Conservation (phyloP, 2,888 invertebrate genomes). For the Oxystoma pomonae region DNA sequence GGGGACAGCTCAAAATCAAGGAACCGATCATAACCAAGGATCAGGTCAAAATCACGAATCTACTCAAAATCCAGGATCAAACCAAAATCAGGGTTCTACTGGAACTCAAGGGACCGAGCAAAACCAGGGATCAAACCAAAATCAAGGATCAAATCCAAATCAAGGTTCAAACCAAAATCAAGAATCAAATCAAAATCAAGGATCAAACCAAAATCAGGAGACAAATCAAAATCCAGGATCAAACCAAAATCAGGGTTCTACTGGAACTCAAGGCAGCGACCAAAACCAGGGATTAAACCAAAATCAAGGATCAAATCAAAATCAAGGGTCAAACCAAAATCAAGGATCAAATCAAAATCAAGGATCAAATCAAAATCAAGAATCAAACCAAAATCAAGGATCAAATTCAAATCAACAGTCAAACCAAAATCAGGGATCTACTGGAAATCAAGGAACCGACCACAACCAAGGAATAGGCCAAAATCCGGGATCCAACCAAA, state of each 20-base stretch:
- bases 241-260: too few species aligned
- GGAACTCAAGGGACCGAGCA: conserved; percentile 6
- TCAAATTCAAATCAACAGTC: conserved; percentile 4
- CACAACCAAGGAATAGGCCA: too few species aligned
- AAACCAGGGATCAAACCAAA: conserved; percentile 21
- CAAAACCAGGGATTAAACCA: conserved; percentile 8
- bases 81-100: not conserved
- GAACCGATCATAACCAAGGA: conserved; percentile 9
- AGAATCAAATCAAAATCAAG: too few species aligned
- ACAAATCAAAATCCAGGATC: too few species aligned
- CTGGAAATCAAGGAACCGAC: conserved; percentile 34
- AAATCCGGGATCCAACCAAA: conserved; percentile 20
- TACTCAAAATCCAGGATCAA: conserved; percentile 7
- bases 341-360: conserved; percentile 17
- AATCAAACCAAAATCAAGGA: not conserved
- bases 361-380: conserved; percentile 10
- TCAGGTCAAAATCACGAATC: conserved; percentile 10
- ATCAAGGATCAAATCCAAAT: too few species aligned
- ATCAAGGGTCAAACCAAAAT: too few species aligned
- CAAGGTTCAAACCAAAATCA: too few species aligned
- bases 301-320: conserved; percentile 20
- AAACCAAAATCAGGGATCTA: conserved; percentile 18
- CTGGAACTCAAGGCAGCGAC: too few species aligned
- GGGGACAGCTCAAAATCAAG: conserved; percentile 21
- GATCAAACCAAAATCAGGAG: too few species aligned